phyloP scores from a whole-genome alignment of 2,113 vertebrate genomes.

The Dicrurus megarhynchus region DNA sequence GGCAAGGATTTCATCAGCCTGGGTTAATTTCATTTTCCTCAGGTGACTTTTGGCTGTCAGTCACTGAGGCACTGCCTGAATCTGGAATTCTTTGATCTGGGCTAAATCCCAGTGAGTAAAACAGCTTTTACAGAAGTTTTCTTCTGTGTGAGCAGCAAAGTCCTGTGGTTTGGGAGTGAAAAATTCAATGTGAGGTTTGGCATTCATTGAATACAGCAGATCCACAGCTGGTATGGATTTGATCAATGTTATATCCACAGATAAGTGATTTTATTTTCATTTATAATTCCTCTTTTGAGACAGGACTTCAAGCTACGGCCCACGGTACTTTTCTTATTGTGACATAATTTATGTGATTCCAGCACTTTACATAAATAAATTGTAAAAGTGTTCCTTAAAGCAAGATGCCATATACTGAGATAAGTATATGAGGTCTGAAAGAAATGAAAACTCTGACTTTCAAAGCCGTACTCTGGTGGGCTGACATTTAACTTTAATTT shows the following conservation, averaged over 20 bases:
- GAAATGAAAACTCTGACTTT: not conserved
- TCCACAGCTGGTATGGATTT: not conserved
- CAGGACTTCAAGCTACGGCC: not conserved
- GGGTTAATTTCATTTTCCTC: not conserved
- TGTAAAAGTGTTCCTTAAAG: not conserved
- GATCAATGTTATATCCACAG: not conserved
- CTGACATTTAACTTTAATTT: not conserved
- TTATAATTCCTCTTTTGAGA: not conserved
- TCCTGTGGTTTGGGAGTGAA: not conserved
- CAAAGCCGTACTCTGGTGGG: not conserved
- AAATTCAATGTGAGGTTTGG: not conserved
- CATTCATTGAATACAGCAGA: not conserved
- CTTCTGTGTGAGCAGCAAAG: not conserved
- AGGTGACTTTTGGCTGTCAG: not conserved
- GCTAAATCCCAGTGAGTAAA: not conserved
- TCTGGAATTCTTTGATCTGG: not conserved
- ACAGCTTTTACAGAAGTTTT: not conserved
- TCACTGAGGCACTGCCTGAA: not conserved
- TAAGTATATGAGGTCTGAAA: not conserved
- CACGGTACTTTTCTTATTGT: not conserved
- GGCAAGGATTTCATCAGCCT: not conserved
- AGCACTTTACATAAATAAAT: not conserved
- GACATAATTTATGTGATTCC: not conserved
- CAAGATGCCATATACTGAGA: not conserved
- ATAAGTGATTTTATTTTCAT: not conserved